These are phyloP conservation scores for Oryzias melastigma DNA, from an alignment of 2,113 vertebrate species.

Conservation along the genomic window DNA sequence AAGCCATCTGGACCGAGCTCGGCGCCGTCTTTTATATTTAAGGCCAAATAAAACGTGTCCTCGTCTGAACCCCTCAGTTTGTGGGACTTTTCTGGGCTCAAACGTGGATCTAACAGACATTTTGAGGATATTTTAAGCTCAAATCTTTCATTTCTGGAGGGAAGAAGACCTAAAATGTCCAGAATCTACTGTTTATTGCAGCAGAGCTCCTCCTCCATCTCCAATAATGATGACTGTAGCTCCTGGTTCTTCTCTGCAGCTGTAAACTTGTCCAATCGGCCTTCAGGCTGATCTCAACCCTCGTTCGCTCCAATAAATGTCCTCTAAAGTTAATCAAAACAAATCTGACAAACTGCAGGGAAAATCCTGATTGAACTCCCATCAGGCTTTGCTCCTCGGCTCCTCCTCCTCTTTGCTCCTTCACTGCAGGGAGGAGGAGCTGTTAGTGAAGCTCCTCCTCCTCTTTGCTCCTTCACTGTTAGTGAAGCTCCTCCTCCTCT, in stretches of 20 bases:
- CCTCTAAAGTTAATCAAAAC: constrained; percentile 4
- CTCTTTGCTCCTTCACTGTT: too few species aligned
- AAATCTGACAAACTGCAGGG: constrained; percentile 5
- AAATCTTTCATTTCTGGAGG: too few species aligned
- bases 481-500: constrained; percentile 9
- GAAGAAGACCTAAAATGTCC: too few species aligned
- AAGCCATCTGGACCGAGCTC: not conserved
- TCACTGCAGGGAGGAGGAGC: constrained; percentile 6
- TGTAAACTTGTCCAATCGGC: constrained; percentile 10
- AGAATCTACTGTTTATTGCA: too few species aligned
- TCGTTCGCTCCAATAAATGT: not conserved
- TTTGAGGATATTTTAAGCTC: too few species aligned
- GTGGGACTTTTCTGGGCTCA: not conserved
- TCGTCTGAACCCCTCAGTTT: not conserved
- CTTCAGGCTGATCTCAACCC: not conserved
- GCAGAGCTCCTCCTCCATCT: not conserved
- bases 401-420: constrained; percentile 4
- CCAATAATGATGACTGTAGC: constrained; percentile 4
- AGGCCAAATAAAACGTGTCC: not conserved
- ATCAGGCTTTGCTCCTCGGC: not conserved
- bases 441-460: not conserved
- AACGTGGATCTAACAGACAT: too few species aligned
- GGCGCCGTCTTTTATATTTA: not conserved
- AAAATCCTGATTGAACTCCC: not conserved
- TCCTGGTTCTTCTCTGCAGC: constrained; percentile 10